Percentiles rank a stretch among this genome's conserved stretches.
phyloP scores from a whole-genome alignment of 2,888 invertebrate species.

The Pocota personata region DNA sequence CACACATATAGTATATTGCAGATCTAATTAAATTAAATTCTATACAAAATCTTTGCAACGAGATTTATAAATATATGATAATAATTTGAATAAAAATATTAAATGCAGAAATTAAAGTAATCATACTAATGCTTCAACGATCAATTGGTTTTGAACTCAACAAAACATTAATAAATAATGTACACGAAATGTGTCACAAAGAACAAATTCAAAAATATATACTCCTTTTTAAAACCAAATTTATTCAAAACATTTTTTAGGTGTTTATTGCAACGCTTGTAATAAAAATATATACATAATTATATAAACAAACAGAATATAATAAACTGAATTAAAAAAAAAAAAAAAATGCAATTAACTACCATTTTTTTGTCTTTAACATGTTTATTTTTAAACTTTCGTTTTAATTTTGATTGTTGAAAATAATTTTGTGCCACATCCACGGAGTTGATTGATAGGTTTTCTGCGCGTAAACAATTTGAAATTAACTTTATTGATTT shows the following conservation, averaged over 20 bases:
- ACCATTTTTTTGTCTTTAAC: constrained; percentile 36
- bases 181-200: background rate
- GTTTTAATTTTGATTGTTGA: constrained; percentile 55
- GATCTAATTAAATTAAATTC: background rate
- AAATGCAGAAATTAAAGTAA: background rate
- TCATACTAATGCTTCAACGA: constrained; percentile 13
- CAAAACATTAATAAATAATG: background rate
- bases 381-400: constrained; percentile 24
- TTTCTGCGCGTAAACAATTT: constrained; percentile 1
- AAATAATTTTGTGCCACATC: constrained; percentile 76
- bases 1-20: background rate
- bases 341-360: constrained; percentile 29
- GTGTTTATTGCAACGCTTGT: constrained; percentile 41
- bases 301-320: constrained; percentile 36
- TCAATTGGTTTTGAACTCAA: background rate
- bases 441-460: constrained; percentile 37
- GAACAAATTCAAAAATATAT: constrained; percentile 20
- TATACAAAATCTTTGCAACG: background rate
- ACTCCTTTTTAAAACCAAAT: background rate
- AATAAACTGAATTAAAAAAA: constrained; percentile 37
- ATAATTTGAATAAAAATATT: background rate
- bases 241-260: background rate
- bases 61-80: background rate
- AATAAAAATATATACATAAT: constrained; percentile 49
- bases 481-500: constrained; percentile 14